Conservation (phyloP, 2,888 invertebrate genomes). For the Andrena bucephala region DNA sequence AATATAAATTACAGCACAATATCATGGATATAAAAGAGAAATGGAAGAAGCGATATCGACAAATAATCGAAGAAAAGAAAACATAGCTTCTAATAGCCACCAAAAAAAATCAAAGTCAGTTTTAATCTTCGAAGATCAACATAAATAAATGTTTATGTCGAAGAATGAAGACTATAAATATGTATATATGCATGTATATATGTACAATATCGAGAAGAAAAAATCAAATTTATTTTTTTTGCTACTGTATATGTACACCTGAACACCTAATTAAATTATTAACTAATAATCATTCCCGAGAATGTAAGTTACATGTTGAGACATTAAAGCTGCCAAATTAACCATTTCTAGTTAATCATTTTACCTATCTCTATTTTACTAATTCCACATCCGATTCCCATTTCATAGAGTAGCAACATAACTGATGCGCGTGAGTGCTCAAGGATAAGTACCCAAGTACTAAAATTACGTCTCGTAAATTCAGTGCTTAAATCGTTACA, state of each 20-base stretch:
- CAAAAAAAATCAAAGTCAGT: background rate
- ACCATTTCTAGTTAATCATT: too few relatives aligned
- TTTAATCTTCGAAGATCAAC: conserved; percentile 4
- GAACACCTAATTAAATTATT: conserved; percentile 38
- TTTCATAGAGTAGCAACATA: background rate
- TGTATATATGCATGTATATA: conserved; percentile 12
- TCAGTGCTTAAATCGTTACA: background rate
- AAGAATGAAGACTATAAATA: conserved; percentile 1
- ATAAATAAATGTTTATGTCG: conserved; percentile 11
- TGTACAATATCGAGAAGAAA: conserved; percentile 3
- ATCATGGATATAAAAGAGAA: conserved; percentile 72
- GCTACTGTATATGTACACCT: conserved; percentile 23
- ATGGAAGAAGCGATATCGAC: conserved; percentile 75
- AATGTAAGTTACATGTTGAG: too few relatives aligned
- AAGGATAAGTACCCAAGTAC: too few relatives aligned
- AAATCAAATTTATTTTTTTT: conserved; percentile 45
- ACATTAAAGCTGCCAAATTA: too few relatives aligned
- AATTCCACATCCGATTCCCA: too few relatives aligned
- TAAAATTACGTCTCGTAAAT: too few relatives aligned
- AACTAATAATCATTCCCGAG: background rate
- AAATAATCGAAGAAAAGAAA: conserved; percentile 47
- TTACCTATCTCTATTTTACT: too few relatives aligned
- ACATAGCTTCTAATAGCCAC: background rate
- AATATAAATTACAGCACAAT: conserved; percentile 76
- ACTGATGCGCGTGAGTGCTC: background rate